These are phyloP conservation scores for Aphelocoma coerulescens DNA, from an alignment of 2,113 vertebrate species.

Conservation along the genomic window DNA sequence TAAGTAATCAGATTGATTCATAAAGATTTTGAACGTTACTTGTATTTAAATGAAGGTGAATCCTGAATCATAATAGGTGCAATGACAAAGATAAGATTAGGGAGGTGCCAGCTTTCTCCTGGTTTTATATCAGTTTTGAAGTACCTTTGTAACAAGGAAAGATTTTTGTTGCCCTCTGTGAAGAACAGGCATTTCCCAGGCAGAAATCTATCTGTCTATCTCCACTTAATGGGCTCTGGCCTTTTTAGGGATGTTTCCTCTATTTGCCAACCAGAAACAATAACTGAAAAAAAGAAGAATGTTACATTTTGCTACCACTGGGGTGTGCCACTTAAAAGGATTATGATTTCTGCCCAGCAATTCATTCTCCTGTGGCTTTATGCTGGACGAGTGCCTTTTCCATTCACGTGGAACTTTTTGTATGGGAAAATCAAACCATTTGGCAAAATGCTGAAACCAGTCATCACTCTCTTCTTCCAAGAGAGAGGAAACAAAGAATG, in stretches of 20 bases:
- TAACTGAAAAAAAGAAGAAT: not conserved
- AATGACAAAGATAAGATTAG: constrained; percentile 37
- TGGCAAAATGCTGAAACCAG: not conserved
- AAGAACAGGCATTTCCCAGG: not conserved
- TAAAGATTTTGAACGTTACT: not conserved
- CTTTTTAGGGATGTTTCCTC: not conserved
- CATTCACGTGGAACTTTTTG: not conserved
- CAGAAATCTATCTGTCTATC: not conserved
- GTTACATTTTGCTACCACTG: constrained; percentile 41
- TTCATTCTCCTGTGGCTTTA: not conserved
- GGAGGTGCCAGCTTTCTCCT: constrained; percentile 8
- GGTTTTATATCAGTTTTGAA: not conserved
- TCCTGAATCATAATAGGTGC: not conserved
- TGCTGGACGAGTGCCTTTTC: not conserved
- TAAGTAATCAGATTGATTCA: constrained; percentile 14
- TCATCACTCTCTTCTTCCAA: not conserved
- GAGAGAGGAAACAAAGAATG: not conserved
- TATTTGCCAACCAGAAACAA: not conserved
- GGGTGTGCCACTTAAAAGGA: constrained; percentile 46
- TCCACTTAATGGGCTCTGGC: not conserved
- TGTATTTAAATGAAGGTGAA: constrained; percentile 20
- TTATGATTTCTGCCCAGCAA: constrained; percentile 9
- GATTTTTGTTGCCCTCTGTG: not conserved
- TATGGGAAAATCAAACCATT: not conserved
- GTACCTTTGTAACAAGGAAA: not conserved